These are phyloP conservation scores for Clarias platycephalus DNA, from an alignment of 2,797 vertebrate species.

Conservation along the genomic window DNA sequence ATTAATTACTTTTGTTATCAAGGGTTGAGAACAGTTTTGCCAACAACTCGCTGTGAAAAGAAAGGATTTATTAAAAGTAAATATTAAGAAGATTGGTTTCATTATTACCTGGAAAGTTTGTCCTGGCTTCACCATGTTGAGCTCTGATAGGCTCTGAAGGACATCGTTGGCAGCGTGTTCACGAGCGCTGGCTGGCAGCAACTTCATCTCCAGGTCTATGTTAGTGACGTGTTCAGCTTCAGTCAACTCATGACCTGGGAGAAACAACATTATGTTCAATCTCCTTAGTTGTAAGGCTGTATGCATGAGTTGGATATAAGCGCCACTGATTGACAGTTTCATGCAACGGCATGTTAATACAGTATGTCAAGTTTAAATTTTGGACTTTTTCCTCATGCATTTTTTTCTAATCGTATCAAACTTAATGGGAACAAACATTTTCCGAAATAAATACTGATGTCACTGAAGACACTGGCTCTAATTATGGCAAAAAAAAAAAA, in stretches of 20 bases:
- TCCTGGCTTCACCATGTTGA: slow-evolving; percentile 73
- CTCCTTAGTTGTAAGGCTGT: neutral
- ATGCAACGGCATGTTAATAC: neutral
- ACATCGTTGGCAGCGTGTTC: slow-evolving; percentile 77
- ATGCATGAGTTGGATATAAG: neutral
- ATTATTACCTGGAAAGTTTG: slow-evolving; percentile 75
- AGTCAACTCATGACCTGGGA: slow-evolving; percentile 72
- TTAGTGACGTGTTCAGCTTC: slow-evolving; percentile 65
- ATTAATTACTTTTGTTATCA: no score
- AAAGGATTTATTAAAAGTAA: no score
- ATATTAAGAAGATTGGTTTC: no score
- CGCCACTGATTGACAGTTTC: neutral
- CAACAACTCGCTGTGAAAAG: no score
- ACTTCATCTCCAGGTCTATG: slow-evolving; percentile 56
- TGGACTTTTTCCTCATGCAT: neutral
- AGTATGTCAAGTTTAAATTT: neutral
- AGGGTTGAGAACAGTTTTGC: no score
- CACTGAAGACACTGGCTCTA: neutral
- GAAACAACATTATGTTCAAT: neutral
- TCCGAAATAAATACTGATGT: neutral
- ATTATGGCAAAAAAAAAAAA: no score
- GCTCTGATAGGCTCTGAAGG: slow-evolving; percentile 75
- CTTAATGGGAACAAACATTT: neutral
- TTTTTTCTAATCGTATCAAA: neutral
- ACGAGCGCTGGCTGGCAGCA: slow-evolving; percentile 46